These are phyloP conservation scores for Trichogramma dendrolimi DNA, from an alignment of 2,888 invertebrate species.

Conservation along the genomic window DNA sequence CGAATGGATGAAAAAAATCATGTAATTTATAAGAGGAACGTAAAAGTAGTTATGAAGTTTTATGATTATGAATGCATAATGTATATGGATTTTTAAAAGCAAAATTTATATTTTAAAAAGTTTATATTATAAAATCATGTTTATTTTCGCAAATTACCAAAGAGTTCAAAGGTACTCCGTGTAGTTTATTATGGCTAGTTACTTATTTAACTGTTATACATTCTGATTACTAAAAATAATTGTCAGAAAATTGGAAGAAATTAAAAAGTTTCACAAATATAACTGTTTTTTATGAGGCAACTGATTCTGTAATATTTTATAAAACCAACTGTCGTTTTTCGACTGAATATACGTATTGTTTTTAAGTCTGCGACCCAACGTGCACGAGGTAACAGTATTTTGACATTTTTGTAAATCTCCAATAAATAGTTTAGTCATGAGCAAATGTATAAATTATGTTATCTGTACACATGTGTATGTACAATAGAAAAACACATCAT, in stretches of 20 bases:
- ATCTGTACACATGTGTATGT: too few relatives aligned
- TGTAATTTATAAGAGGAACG: too few relatives aligned
- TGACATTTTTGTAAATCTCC: neutral
- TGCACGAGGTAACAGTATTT: constrained; percentile 21
- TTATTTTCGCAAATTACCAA: constrained; percentile 5
- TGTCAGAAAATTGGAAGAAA: too few relatives aligned
- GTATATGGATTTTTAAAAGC: neutral
- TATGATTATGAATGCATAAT: neutral
- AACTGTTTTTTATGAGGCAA: too few relatives aligned
- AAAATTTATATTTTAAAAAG: neutral
- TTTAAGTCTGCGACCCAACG: constrained; percentile 10
- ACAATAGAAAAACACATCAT: too few relatives aligned
- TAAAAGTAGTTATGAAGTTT: neutral
- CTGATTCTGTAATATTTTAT: constrained; percentile 5
- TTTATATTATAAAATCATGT: neutral
- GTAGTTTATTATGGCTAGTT: constrained; percentile 8
- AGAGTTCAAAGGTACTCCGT: constrained; percentile 4
- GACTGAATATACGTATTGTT: constrained; percentile 15
- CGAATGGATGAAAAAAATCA: too few relatives aligned
- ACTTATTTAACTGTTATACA: constrained; percentile 3
- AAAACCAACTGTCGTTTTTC: constrained; percentile 18
- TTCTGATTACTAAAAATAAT: too few relatives aligned
- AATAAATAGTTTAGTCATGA: too few relatives aligned
- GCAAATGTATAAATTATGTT: too few relatives aligned
- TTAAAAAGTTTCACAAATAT: too few relatives aligned